Evolutionary conservation across 2,797 vertebrate genomes (phyloP).

Genomic region (Oceanodroma leucorhoa): DNA sequence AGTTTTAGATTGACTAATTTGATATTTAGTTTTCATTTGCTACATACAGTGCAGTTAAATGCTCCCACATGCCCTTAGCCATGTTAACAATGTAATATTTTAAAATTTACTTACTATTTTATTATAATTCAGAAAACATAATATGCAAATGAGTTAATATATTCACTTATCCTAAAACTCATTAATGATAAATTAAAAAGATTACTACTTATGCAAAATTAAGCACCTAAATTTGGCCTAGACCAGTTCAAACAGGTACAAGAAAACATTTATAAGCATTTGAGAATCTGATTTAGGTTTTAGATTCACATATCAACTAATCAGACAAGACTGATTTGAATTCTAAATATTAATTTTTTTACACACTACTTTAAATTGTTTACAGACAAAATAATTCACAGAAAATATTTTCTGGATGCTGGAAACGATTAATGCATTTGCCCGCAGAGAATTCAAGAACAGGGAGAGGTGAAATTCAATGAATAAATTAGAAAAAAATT

Average conservation of each 20-base stretch:
- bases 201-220: not conserved
- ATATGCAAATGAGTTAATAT: not conserved
- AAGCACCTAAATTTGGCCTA: not conserved
- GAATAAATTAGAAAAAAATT: constrained; percentile 63
- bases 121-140: not conserved
- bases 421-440: constrained; percentile 34
- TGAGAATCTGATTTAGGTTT: not conserved
- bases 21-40: not conserved
- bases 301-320: not conserved
- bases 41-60: not conserved
- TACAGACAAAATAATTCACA: not conserved
- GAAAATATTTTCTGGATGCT: not conserved
- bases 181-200: not conserved
- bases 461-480: constrained; percentile 35
- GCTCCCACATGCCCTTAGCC: not conserved
- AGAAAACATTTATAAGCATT: not conserved
- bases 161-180: not conserved
- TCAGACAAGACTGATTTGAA: not conserved
- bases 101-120: not conserved
- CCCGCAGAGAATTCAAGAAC: constrained; percentile 12
- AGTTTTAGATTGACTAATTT: not conserved
- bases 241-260: not conserved
- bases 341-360: not conserved
- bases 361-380: not conserved
- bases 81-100: not conserved